Conservation (phyloP, 53 echinoderm and acorn worm genomes). For the Pentamera pediparva region DNA sequence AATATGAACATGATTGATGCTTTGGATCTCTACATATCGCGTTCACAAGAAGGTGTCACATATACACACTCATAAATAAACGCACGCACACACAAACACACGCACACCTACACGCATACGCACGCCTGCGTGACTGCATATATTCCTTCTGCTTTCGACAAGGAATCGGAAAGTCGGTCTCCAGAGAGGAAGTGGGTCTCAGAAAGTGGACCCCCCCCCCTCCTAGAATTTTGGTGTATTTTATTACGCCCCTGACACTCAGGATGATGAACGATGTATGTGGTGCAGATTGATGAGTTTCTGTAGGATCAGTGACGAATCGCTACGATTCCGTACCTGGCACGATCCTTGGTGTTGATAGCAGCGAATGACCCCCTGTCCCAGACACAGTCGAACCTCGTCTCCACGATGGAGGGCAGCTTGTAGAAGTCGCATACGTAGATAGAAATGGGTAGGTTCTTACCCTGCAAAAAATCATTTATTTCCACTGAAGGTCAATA, state of each 20-base stretch:
- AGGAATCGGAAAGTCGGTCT: too few relatives aligned
- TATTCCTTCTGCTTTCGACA: background rate
- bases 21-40: too few relatives aligned
- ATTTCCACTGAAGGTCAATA: too few relatives aligned
- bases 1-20: too few relatives aligned
- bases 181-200: too few relatives aligned
- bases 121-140: too few relatives aligned
- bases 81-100: too few relatives aligned
- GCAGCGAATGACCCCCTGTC: slow-evolving; percentile 90
- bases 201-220: too few relatives aligned
- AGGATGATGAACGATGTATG: background rate
- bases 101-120: too few relatives aligned
- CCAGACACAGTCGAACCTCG: slow-evolving; percentile 86
- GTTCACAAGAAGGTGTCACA: too few relatives aligned
- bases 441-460: slow-evolving; percentile 41
- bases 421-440: slow-evolving; percentile 84
- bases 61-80: too few relatives aligned
- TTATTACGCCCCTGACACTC: background rate
- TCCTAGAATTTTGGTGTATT: background rate
- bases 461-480: background rate
- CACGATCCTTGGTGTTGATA: slow-evolving; percentile 69
- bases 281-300: background rate
- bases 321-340: too few relatives aligned
- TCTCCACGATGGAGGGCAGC: slow-evolving; percentile 51
- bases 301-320: background rate